Evolutionary conservation across 2,113 vertebrate genomes (phyloP).

Genomic region (Rattus norvegicus): DNA sequence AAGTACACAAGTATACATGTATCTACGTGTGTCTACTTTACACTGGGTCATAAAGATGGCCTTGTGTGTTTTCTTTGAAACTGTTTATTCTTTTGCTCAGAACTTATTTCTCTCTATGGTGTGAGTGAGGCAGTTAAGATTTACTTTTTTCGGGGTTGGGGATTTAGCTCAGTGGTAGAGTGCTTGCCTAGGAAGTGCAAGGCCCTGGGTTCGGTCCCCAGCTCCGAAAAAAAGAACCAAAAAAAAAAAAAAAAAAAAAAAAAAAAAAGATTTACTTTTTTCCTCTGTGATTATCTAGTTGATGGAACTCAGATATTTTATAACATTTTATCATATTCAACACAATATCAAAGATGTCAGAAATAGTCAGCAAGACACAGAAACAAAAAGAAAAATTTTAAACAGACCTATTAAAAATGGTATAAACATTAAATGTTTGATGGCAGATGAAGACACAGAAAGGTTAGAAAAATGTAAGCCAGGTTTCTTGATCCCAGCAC

Average conservation of each 20-base stretch:
- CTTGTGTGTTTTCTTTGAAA: background rate
- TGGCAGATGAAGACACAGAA: background rate
- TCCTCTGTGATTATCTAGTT: background rate
- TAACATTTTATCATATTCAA: constrained; percentile 8
- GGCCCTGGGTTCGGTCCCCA: no score
- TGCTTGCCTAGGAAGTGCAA: no score
- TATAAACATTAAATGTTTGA: background rate
- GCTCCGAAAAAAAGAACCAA: no score
- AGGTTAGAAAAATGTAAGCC: background rate
- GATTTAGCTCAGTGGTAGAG: no score
- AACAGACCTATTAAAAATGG: background rate
- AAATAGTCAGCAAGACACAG: background rate
- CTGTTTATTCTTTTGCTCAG: constrained; percentile 8
- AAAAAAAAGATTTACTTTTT: background rate
- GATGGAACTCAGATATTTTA: background rate
- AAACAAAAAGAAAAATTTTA: background rate
- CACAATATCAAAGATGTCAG: background rate
- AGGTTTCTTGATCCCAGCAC: background rate
- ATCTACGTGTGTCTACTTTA: background rate
- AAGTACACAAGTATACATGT: background rate
- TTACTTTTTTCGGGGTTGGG: background rate
- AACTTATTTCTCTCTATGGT: background rate
- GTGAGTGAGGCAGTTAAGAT: background rate
- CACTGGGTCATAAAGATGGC: background rate
- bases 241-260: no score